A percentile compares a stretch with the other conserved stretches of the same genome.
Evolutionary conservation across 2,113 vertebrate genomes (phyloP).

Genomic region (Corynorhinus townsendii): DNA sequence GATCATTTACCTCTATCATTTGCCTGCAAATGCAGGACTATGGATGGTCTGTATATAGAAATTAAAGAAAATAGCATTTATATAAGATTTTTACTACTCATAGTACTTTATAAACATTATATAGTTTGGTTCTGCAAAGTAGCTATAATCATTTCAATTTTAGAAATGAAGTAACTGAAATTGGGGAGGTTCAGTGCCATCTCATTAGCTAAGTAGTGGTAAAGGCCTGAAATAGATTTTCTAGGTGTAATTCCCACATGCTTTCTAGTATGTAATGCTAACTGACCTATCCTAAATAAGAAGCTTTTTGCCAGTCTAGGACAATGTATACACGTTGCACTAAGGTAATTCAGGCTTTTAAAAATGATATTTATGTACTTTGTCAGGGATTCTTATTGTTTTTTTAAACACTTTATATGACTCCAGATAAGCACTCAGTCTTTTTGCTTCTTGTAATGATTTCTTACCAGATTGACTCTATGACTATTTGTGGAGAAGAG

Average conservation of each 20-base stretch:
- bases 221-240: neutral
- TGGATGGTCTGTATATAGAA: neutral
- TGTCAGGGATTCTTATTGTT: neutral
- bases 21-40: neutral
- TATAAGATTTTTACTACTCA: neutral
- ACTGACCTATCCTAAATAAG: neutral
- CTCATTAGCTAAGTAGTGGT: neutral
- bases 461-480: neutral
- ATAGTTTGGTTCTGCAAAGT: neutral
- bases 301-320: neutral
- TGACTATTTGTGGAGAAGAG: neutral
- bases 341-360: neutral
- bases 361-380: neutral
- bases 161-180: neutral
- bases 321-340: neutral
- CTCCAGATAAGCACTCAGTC: neutral
- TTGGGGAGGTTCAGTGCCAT: neutral
- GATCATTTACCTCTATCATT: neutral
- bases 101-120: neutral
- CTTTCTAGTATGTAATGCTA: neutral
- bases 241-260: neutral
- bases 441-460: neutral
- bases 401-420: neutral
- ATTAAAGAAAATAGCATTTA: neutral
- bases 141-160: neutral